Evolutionary conservation across 2,888 invertebrate species (phyloP), one percentile per base, ranked within the genome.

Genomic region (Tachina fera): DNA sequence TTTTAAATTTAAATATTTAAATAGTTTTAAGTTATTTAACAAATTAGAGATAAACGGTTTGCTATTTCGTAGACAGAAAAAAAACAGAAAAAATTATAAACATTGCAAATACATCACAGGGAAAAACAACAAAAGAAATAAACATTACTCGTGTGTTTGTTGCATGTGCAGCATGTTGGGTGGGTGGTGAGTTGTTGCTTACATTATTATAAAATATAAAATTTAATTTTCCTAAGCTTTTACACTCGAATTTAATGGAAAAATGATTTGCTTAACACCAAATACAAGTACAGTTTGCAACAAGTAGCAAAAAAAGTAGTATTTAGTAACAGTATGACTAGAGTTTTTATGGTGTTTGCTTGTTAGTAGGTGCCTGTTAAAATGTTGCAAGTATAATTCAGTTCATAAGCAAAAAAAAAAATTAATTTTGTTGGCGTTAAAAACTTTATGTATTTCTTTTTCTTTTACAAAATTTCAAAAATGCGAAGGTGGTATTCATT

Each of bases 401-500:
- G 39, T 49, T 16, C 16, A 9, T 76, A 56, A 58, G 49, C 14
- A 61, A 61, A 53, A 49, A 61, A 61, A 53, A 49, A 49, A 16
- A 8, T 1, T 31, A 61, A 22, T 16, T 22, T 70, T 45, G 14
- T 43, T 78, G 78, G 78, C 70, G 78, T 71, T 53, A 9, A 71
- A 78, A 61, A n/a, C 8, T 14, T 39, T 58, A 41, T 41, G 39
- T 13, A 5, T 61, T 14, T n/a, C n/a, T n/a, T 45, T 72, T 72
- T 22, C 11, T 45, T 13, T 13, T 43, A 9, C 9, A 43, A 4
- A 70, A 47, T 3, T 41, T 39, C 1, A 67, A 68, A 74, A 67
- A 67, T 72, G 74, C 60, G 80, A 81, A 74, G 80, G 72, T 74
- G 77, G 60, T 8, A 47, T 19, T 78, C 45, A 16, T 31, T 71